A percentile compares a stretch with the other conserved stretches of the same genome.
Evolutionary conservation across 2,888 invertebrate genomes (phyloP).

Genomic region (Polyommatus icarus): DNA sequence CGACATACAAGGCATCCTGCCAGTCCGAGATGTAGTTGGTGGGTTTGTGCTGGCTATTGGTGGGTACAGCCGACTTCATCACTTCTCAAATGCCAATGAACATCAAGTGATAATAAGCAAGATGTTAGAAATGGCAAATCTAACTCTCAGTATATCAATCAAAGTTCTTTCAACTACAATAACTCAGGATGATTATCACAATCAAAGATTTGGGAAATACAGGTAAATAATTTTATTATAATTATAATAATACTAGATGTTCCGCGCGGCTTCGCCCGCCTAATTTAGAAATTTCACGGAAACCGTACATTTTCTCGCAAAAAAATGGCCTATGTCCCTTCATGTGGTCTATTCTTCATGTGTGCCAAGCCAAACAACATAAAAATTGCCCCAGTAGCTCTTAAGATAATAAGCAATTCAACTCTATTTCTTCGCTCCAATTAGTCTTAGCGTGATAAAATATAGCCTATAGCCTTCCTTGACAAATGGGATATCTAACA

Average conservation of each 20-base stretch:
- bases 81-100: slow-evolving; percentile 90
- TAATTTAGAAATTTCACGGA: too few relatives aligned
- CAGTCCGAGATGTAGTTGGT: slow-evolving; percentile 93
- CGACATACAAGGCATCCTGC: slow-evolving; percentile 75
- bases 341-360: too few relatives aligned
- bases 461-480: too few relatives aligned
- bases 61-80: slow-evolving; percentile 93
- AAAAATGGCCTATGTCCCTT: too few relatives aligned
- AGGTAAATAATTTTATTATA: slow-evolving; percentile 78
- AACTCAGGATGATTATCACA: slow-evolving; percentile 91
- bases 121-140: slow-evolving; percentile 89
- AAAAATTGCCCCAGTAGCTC: too few relatives aligned
- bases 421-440: too few relatives aligned
- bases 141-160: slow-evolving; percentile 90
- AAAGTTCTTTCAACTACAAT: slow-evolving; percentile 91
- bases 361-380: too few relatives aligned
- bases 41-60: slow-evolving; percentile 96
- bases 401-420: too few relatives aligned
- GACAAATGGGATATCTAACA: too few relatives aligned
- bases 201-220: slow-evolving; percentile 94
- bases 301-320: too few relatives aligned
- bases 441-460: too few relatives aligned
- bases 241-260: neutral
- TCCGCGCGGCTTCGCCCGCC: too few relatives aligned
- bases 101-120: slow-evolving; percentile 93